A percentile compares a stretch with the other conserved stretches of the same genome.
Conservation (phyloP, 2,113 vertebrate species). For the Chionis minor region DNA sequence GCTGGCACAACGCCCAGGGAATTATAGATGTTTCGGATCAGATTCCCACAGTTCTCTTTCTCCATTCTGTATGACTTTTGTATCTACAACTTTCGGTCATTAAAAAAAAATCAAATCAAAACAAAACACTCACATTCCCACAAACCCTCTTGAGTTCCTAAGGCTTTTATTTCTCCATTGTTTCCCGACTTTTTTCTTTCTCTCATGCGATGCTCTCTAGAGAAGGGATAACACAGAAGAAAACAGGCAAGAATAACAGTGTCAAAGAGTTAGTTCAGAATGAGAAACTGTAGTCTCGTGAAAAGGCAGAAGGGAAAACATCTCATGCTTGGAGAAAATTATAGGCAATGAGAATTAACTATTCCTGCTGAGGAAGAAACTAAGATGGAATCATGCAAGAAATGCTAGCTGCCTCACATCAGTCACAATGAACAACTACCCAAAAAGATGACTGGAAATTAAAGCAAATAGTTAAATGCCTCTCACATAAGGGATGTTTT, state of each 20-base stretch:
- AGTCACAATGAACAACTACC: background rate
- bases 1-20: conserved; percentile 14
- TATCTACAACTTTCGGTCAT: background rate
- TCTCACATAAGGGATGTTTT: background rate
- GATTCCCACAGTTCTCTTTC: conserved; percentile 37
- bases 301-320: background rate
- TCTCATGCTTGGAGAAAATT: background rate
- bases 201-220: background rate
- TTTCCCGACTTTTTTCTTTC: background rate
- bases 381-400: background rate
- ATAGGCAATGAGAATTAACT: background rate
- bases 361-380: background rate
- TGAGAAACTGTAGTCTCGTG: background rate
- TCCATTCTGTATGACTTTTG: background rate
- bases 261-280: background rate
- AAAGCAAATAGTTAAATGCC: background rate
- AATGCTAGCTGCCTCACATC: background rate
- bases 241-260: background rate
- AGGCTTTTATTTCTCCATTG: background rate
- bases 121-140: background rate
- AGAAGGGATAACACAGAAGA: background rate
- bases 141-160: background rate
- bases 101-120: background rate
- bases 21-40: background rate
- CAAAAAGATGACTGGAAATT: background rate